Base-by-base conservation (phyloP, 2,113 vertebrate species). In the Apistogramma diplotaenia region DNA sequence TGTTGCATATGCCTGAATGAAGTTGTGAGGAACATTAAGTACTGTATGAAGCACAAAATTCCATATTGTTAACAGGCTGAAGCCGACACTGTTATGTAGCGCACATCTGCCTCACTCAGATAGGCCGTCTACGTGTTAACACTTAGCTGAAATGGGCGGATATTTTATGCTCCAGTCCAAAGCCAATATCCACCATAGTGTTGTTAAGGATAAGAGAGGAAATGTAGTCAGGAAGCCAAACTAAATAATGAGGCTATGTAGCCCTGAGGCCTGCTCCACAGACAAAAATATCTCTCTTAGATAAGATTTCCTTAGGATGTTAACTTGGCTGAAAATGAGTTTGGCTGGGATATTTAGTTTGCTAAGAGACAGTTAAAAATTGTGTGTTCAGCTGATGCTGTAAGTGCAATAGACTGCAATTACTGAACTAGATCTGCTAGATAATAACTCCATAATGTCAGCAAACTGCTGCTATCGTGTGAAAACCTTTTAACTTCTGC, bases 141-240 rank as follows among this genome's bases (percentile, higher is more conserved):
- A 92, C 87, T 91, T 91, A 91, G 88, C 92, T 90, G 91, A 87
- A 94, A 93, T 89, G 89, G 87, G 86, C 71, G 87, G 91, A 92
- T 93, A 91, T 93, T 94, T 92, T 88, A 89, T 90, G 88, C 88
- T 90, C 83, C 86, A 78, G 86, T 90, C 85, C 40, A 77, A 84
- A 79, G 85, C 92, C 91, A 84, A 87, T 76, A 78, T 87, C 86
- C 87, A 90, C 81, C 87, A 60, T 80, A 29, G 89, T 87, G 87
- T 86, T 89, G 87, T 86, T 79, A 85, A 90, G 81, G 92, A 92
- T 89, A 93, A 91, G 82, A 89, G 85, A 79, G 89, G 93, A 90
- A 91, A 89, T 88, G 74, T 88, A 88, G 88, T 81, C 90, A 93
- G 87, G 91, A 93, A 94, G 91, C 86, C 91, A 89, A 93, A 90